Percentiles rank a stretch among this genome's conserved stretches.
Conservation (phyloP, 2,797 vertebrate species). For the Amniataba percoides region DNA sequence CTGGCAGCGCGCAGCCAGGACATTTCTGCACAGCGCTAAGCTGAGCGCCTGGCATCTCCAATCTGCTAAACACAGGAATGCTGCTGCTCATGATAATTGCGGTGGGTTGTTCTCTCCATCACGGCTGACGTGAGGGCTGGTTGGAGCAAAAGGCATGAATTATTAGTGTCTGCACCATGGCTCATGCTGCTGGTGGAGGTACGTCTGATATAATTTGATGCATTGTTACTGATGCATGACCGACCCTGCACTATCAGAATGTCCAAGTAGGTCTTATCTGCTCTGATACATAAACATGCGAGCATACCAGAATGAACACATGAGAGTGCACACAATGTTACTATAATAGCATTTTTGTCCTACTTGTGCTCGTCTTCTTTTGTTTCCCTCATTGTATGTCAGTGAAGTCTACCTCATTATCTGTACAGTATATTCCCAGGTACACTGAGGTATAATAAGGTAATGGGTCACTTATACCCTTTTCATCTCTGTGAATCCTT, state of each 20-base stretch:
- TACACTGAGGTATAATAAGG: constrained; percentile 36
- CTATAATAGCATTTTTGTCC: constrained; percentile 48
- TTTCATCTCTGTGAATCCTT: constrained; percentile 57
- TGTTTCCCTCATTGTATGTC: neutral
- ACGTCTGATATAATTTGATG: constrained; percentile 73
- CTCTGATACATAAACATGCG: constrained; percentile 74
- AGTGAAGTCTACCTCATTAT: neutral
- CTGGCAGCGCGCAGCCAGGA: constrained; percentile 59
- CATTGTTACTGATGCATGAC: constrained; percentile 76
- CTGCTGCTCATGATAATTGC: constrained; percentile 67
- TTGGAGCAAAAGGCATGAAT: constrained; percentile 67
- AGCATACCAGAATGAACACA: constrained; percentile 45
- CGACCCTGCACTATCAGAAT: constrained; percentile 50
- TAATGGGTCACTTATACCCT: constrained; percentile 42
- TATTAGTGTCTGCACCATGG: constrained; percentile 59
- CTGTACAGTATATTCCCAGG: neutral
- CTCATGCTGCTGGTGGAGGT: constrained; percentile 60
- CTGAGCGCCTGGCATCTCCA: constrained; percentile 69
- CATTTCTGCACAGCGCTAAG: constrained; percentile 72
- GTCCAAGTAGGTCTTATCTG: constrained; percentile 58
- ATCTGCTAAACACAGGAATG: constrained; percentile 72
- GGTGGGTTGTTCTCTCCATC: constrained; percentile 53
- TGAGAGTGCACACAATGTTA: constrained; percentile 29
- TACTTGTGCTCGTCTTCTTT: neutral
- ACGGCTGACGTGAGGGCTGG: constrained; percentile 53